A percentile compares a stretch with the other conserved stretches of the same genome.
These are phyloP conservation scores for Falco punctatus DNA, from an alignment of 2,113 vertebrate genomes.

Conservation along the genomic window DNA sequence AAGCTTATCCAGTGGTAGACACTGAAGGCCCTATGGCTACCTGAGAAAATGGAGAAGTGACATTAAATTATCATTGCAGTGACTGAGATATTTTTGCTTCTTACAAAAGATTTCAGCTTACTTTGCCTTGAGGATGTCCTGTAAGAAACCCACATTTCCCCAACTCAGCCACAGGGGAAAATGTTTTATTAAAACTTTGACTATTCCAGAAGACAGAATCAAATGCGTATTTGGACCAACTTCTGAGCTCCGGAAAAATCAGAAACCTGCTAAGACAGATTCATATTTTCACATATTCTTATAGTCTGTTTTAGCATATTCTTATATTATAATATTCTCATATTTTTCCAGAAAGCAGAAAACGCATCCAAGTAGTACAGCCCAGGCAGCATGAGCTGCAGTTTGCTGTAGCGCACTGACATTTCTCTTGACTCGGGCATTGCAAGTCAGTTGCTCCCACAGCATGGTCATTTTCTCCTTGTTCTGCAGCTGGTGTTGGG, in stretches of 20 bases:
- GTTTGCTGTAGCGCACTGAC: constrained; percentile 76
- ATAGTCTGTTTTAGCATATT: background rate
- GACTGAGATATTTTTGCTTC: background rate
- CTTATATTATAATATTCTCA: background rate
- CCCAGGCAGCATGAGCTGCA: constrained; percentile 73
- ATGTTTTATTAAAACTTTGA: background rate
- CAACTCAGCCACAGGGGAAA: background rate
- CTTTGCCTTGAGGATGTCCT: background rate
- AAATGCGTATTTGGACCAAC: background rate
- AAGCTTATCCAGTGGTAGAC: background rate
- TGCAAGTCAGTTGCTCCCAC: constrained; percentile 63
- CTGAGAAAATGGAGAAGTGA: background rate
- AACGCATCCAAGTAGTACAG: background rate
- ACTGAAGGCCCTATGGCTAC: background rate
- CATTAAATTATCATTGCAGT: background rate
- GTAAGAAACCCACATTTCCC: background rate
- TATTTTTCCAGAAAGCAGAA: background rate
- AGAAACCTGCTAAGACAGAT: background rate
- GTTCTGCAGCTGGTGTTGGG: constrained; percentile 71
- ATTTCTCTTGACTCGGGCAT: constrained; percentile 57
- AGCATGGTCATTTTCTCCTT: constrained; percentile 31
- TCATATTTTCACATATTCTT: background rate
- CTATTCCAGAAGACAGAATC: background rate
- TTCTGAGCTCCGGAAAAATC: background rate
- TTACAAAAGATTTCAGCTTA: background rate